phyloP scores from a whole-genome alignment of 1,140 invertebrate species.

The Ridgeia piscesae region DNA sequence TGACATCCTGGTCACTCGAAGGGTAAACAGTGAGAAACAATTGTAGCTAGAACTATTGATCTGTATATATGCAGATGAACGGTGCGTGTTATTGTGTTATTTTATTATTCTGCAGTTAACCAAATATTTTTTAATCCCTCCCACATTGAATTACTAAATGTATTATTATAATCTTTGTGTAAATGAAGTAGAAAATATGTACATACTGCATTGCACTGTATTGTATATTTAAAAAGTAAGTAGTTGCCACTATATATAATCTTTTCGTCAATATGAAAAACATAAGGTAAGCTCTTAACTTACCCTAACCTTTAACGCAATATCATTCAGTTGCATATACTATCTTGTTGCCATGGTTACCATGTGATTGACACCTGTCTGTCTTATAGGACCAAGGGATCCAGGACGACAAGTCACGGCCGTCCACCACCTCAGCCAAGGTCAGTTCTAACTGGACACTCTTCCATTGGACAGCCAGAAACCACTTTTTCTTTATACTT shows the following conservation, averaged over 20 bases:
- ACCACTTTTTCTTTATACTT: neutral
- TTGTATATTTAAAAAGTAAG: too few relatives aligned
- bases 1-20: neutral
- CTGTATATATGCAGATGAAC: neutral
- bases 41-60: neutral
- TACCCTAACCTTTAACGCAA: neutral
- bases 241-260: neutral
- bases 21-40: neutral
- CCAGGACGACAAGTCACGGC: neutral
- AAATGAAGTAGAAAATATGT: too few relatives aligned
- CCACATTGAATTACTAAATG: too few relatives aligned
- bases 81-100: neutral
- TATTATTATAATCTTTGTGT: too few relatives aligned
- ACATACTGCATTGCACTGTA: too few relatives aligned
- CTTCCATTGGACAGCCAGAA: neutral
- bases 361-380: neutral
- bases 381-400: neutral
- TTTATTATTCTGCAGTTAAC: neutral
- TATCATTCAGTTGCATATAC: neutral
- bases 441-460: neutral
- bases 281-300: too few relatives aligned
- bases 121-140: neutral
- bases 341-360: slow-evolving; percentile 8
- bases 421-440: neutral
- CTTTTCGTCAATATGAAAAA: neutral